These are phyloP conservation scores for Sarcophaga carnaria DNA, from an alignment of 2,888 invertebrate species.

Conservation along the genomic window DNA sequence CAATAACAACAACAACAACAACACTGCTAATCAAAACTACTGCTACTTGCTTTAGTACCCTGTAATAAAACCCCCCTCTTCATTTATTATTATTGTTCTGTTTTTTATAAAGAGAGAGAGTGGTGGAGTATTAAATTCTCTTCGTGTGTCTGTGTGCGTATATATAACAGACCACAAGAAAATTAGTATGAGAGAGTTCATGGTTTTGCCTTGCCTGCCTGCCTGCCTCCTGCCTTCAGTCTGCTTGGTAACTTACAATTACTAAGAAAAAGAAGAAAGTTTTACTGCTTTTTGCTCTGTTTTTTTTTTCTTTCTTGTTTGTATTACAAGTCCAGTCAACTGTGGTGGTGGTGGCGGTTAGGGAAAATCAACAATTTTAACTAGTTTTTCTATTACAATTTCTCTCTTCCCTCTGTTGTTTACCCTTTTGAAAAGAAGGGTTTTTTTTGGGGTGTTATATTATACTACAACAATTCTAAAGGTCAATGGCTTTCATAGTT, in stretches of 20 bases:
- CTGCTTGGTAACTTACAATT: too few species aligned
- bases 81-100: not conserved
- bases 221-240: too few species aligned
- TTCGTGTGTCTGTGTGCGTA: constrained; percentile 32
- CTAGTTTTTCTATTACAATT: constrained; percentile 45
- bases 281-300: not conserved
- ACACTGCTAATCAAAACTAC: too few species aligned
- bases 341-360: constrained; percentile 24
- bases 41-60: too few species aligned
- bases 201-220: constrained; percentile 18
- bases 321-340: too few species aligned
- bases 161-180: constrained; percentile 22
- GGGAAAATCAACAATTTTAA: constrained; percentile 47
- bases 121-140: constrained; percentile 12
- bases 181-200: constrained; percentile 45
- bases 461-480: constrained; percentile 35
- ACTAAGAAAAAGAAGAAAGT: constrained; percentile 45
- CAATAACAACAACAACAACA: too few species aligned
- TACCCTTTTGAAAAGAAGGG: constrained; percentile 13
- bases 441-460: not conserved
- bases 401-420: not conserved
- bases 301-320: too few species aligned
- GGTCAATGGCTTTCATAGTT: constrained; percentile 53
- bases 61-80: not conserved
- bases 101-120: not conserved